Evolutionary conservation across 2,797 vertebrate species (phyloP).

Genomic region (Aeoliscus strigatus): DNA sequence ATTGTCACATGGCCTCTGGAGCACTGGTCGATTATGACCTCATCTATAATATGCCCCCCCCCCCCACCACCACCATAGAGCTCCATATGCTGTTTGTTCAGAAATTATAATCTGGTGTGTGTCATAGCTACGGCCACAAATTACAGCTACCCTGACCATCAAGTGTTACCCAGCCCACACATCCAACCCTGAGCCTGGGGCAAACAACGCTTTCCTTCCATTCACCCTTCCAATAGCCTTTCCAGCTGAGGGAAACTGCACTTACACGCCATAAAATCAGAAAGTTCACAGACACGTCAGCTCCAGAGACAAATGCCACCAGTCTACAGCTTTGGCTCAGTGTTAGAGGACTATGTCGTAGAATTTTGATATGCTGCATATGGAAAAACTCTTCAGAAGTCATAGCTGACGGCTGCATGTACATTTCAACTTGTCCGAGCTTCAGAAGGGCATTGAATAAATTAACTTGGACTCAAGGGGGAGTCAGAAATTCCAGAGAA

Average conservation of each 20-base stretch:
- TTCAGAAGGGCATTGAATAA: no score
- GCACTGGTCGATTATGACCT: constrained; percentile 62
- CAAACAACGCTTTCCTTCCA: constrained; percentile 68
- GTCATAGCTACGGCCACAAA: constrained; percentile 64
- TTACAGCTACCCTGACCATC: constrained; percentile 57
- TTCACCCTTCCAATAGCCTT: constrained; percentile 59
- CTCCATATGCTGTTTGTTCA: constrained; percentile 61
- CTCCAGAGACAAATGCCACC: constrained; percentile 33
- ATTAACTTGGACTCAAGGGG: neutral
- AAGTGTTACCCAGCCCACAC: constrained; percentile 39
- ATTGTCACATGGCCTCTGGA: constrained; percentile 51
- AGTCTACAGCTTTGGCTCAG: neutral
- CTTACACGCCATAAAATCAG: constrained; percentile 56
- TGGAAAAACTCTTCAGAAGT: neutral
- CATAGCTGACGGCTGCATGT: no score
- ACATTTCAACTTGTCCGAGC: neutral
- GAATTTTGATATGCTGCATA: neutral
- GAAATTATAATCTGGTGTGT: constrained; percentile 58
- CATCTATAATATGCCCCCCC: constrained; percentile 62
- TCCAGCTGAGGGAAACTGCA: constrained; percentile 50
- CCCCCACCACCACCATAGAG: constrained; percentile 63
- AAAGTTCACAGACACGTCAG: constrained; percentile 55
- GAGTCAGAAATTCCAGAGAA: no score
- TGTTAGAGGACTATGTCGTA: neutral
- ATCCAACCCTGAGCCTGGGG: constrained; percentile 43